Percentiles rank a stretch among this genome's conserved stretches.
phyloP scores from a whole-genome alignment of 1,140 invertebrate species.

The Palaemon carinicauda region DNA sequence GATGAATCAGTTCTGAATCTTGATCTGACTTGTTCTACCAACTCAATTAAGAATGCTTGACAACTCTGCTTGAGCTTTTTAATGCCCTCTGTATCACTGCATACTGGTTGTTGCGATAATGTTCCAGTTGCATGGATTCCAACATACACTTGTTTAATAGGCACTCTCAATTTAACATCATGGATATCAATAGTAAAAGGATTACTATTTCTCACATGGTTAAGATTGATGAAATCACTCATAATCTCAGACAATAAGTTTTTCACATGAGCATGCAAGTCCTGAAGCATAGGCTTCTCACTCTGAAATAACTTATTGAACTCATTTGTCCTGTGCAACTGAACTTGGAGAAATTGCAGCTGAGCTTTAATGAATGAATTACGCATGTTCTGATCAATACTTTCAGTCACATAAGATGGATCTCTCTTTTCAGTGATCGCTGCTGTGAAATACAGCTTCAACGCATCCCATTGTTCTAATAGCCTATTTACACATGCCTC shows the following conservation, averaged over 20 bases:
- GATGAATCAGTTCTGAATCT: slow-evolving; percentile 14
- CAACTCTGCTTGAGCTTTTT: not conserved
- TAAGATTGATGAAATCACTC: not conserved
- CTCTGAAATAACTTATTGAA: not conserved
- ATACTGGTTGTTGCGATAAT: not conserved
- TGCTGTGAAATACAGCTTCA: not conserved
- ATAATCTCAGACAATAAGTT: not conserved
- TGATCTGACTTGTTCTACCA: not conserved
- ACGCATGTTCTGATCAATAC: not conserved
- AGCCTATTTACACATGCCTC: not conserved
- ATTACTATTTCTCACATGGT: not conserved
- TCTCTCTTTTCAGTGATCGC: not conserved
- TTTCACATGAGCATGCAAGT: not conserved
- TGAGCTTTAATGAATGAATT: not conserved
- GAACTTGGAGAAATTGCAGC: not conserved
- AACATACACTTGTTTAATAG: not conserved
- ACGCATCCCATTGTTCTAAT: too few relatives aligned
- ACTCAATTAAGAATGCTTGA: not conserved
- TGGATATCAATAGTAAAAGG: not conserved
- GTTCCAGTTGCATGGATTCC: not conserved
- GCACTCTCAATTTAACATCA: not conserved
- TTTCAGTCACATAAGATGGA: not conserved
- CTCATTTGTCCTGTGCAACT: not conserved
- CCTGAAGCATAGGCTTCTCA: not conserved
- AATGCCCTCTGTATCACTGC: not conserved